Conservation (phyloP, 2,113 vertebrate genomes). For the Nesogale talazaci region DNA sequence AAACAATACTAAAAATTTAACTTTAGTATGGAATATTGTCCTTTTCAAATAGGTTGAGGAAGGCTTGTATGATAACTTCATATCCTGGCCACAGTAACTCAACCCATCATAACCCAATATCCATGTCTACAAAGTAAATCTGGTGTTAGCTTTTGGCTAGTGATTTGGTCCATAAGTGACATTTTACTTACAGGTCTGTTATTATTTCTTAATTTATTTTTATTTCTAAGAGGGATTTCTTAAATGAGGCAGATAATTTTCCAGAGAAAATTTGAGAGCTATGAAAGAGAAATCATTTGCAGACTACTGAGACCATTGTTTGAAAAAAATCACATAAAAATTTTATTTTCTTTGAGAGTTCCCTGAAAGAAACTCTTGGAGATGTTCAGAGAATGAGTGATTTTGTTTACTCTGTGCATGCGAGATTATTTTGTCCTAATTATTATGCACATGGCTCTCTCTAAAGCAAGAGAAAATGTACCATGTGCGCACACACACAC, state of each 20-base stretch:
- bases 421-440: not conserved
- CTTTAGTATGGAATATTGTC: constrained; percentile 3
- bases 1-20: not conserved
- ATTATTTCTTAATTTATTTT: not conserved
- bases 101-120: not conserved
- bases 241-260: constrained; percentile 9
- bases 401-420: constrained; percentile 34
- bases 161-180: not conserved
- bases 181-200: not conserved
- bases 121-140: not conserved
- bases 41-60: not conserved
- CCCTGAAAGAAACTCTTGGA: constrained; percentile 14
- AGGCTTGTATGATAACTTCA: not conserved
- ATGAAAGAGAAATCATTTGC: constrained; percentile 40
- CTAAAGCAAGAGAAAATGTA: not conserved
- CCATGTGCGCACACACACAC: too few species aligned
- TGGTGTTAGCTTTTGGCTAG: not conserved
- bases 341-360: not conserved
- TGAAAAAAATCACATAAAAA: constrained; percentile 4
- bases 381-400: not conserved
- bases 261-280: not conserved
- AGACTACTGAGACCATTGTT: not conserved
- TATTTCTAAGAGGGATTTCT: not conserved
- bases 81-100: not conserved
- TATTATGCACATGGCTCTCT: not conserved